Base-by-base conservation (phyloP, 2,113 vertebrate genomes). In the Galemys pyrenaicus region DNA sequence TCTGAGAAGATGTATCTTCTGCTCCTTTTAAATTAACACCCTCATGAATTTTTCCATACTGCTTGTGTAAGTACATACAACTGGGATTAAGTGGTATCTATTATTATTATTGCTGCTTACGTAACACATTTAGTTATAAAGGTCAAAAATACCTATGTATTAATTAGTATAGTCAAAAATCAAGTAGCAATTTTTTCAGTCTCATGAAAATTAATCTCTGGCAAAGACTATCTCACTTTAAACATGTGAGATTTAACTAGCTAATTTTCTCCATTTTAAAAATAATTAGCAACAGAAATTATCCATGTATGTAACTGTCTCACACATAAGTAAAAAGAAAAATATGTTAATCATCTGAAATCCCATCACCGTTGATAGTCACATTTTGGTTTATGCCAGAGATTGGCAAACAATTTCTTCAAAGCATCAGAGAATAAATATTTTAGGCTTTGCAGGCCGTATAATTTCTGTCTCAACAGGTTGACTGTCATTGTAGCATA, bases 231-330 rank as follows among this genome's bases (percentile, higher is more conserved):
- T 60, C 19, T 26, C 28, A 73, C 68, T 62, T 62, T 56, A 82
- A 96, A 49, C 44, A 2, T 67, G 20, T 74, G 3, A 17, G 49
- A 54, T 3, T 60, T 93, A 91, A 39, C 28, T 37, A 35, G 74
- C n/a, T 71, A 54, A 86, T 78, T 83, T 81, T 85, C 39, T 91
- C 51, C 46, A 71, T 35, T 41, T n/a, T 65, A 56, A 93, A 96
- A 86, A 28, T 73, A 89, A 46, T 73, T 73, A 44, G 1, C 26
- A 49, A 71, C 81, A 41, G 10, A 86, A 87, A 83, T 74, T 0
- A 62, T 58, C 9, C 26, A 37, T 4, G 37, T 83, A 49, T 54
- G 68, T 64, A 86, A 44, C 85, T 79, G 19, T n/a, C 35, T 85
- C 32, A 71, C 11, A 56, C 4, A 51, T 41, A 95, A 82, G 13